Percentiles rank a stretch among this genome's conserved stretches.
Evolutionary conservation across 2,113 vertebrate species (phyloP).

Genomic region (Polypterus bichir): DNA sequence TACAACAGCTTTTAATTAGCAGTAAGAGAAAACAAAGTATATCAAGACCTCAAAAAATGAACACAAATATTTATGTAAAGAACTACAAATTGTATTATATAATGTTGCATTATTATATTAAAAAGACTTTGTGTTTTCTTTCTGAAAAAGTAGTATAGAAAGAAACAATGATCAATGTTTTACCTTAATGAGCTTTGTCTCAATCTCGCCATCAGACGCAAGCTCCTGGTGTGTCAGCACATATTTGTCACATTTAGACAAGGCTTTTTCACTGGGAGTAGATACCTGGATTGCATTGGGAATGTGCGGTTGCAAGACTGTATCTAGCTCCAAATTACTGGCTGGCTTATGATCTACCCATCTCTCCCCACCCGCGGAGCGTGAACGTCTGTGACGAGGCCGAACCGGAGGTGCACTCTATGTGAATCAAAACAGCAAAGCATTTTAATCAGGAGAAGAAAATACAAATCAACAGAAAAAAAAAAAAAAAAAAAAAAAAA

Average conservation of each 20-base stretch:
- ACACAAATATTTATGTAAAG: no score
- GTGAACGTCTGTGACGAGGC: constrained; percentile 62
- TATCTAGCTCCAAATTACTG: constrained; percentile 70
- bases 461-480: constrained; percentile 23
- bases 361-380: constrained; percentile 73
- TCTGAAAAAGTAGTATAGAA: background rate
- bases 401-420: constrained; percentile 61
- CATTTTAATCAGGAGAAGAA: constrained; percentile 31
- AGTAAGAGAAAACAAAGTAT: no score
- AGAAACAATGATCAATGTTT: constrained; percentile 10
- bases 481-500: constrained; percentile 1
- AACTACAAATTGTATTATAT: no score
- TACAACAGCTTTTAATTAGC: no score
- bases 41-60: no score
- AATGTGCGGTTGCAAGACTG: constrained; percentile 79
- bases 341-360: constrained; percentile 91
- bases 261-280: constrained; percentile 67
- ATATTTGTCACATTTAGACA: constrained; percentile 90
- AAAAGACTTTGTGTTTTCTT: background rate
- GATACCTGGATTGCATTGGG: constrained; percentile 76
- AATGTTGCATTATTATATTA: background rate
- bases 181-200: constrained; percentile 91
- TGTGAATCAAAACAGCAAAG: constrained; percentile 37
- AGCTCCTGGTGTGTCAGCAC: constrained; percentile 92
- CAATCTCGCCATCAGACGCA: constrained; percentile 86